Base-by-base conservation (phyloP, 2,888 invertebrate species). In the Prionchulus punctatus region DNA sequence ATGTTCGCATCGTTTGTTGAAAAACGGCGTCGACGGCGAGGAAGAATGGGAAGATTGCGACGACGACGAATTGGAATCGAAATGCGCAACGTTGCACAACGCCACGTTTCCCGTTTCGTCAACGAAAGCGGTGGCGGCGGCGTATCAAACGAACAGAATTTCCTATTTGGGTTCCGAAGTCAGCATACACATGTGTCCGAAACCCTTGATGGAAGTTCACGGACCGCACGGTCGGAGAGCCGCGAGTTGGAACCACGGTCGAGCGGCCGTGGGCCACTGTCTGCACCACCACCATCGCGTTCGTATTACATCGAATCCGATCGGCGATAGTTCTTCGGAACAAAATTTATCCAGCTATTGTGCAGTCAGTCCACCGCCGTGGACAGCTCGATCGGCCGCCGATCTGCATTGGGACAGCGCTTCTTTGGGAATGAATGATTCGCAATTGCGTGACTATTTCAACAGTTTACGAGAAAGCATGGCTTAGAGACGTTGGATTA, bases 161-260 rank as follows among this genome's bases (percentile, higher is more conserved):
- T 57, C 57, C 30, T 57, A 57, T 27, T 54, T 36, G 30, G 57
- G 57, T 2, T 57, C 57, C 7, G 57, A 57, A 43, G 47, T 57
- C 27, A 57, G 57, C 48, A 57, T 57, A 12, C 28, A 28, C 15
- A 57, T 57, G 21, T 43, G 43, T 23, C 28, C 43, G 26, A 55
- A 56, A 4, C 54, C 54, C 23, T 51, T 50, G 30, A 12, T 51
- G 26, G 51, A 51, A 51, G n/a, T 31, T 7, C 51, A 31, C 26
- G 12, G n/a, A n/a, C n/a, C n/a, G n/a, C n/a, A n/a, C n/a, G n/a
- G n/a, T n/a, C n/a, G n/a, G n/a, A n/a, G n/a, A n/a, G n/a, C n/a
- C n/a, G n/a, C n/a, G n/a, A n/a, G n/a, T n/a, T n/a, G n/a, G n/a
- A n/a, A n/a, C n/a, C n/a, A n/a, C n/a, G n/a, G n/a, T n/a, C 45